Evolutionary conservation across 1,140 invertebrate species (phyloP), one percentile per base, ranked within the genome.

Genomic region (Helicoverpa zea): DNA sequence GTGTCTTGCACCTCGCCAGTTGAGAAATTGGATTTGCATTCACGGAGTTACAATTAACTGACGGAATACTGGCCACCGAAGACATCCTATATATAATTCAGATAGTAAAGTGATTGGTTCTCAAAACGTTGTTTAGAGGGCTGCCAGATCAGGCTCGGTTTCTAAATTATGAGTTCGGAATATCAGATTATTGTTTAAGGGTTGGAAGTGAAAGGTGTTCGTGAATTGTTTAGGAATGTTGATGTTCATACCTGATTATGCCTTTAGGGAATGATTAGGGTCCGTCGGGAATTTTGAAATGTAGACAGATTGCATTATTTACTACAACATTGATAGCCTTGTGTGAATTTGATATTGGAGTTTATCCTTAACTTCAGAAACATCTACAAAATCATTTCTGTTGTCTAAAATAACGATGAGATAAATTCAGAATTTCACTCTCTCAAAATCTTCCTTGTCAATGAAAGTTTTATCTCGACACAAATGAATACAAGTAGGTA

Each of bases 21-120:
- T 51, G 49, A 81, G 56, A 73, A 79, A 83, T 83, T 83, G 51
- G 72, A 83, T 83, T 83, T 83, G 81, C 81, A 83, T 83, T 83
- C 81, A 80, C 73, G 13, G 52, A 63, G 81, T 68, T 75, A 75
- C 81, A 76, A 77, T 83, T 83, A 83, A 61, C 72, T 79, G 70
- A 59, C 68, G 56, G 56, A 74, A 75, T 58, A 16, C 18, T 58
- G 75, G 56, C 14, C 54, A 54, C 64, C 59, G 68, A 72, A 79
- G 74, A 77, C 75, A 77, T 61, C 23, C 68, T 73, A 68, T 70
- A 70, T 79, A 79, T 79, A 70, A 79, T 79, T 70, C 35, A 79
- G 76, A 79, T 79, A 70, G 76, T 70, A 52, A 79, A 79, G 52
- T 70, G 51, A 70, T 68, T 70, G 61, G 76, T 43, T 52, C 43